A percentile compares a stretch with the other conserved stretches of the same genome.
Evolutionary conservation across 2,888 invertebrate genomes (phyloP).

Genomic region (Clostera curtula): DNA sequence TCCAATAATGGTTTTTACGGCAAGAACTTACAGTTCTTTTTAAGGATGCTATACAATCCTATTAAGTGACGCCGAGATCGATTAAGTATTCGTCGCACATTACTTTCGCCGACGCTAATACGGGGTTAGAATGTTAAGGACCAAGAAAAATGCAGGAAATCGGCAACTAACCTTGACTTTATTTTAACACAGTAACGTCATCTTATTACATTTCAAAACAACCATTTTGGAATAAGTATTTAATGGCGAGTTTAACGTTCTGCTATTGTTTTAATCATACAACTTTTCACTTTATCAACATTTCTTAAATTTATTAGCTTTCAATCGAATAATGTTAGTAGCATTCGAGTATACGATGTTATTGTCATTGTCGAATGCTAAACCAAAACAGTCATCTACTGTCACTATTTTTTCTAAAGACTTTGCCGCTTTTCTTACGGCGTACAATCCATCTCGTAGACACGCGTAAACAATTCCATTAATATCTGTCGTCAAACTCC

Average conservation of each 20-base stretch:
- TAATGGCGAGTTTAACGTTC: too few relatives aligned
- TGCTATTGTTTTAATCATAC: not conserved
- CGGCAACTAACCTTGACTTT: constrained; percentile 1
- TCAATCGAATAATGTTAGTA: constrained; percentile 29
- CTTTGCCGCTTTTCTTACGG: constrained; percentile 26
- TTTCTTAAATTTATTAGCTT: constrained; percentile 23
- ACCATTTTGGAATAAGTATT: too few relatives aligned
- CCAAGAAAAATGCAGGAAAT: not conserved
- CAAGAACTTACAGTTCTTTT: too few relatives aligned
- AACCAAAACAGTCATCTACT: constrained; percentile 44
- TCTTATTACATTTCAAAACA: not conserved
- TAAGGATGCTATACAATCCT: too few relatives aligned
- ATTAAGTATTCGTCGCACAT: too few relatives aligned
- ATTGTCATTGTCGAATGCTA: constrained; percentile 51
- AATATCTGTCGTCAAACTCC: constrained; percentile 40
- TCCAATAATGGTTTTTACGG: too few relatives aligned
- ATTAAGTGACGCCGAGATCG: too few relatives aligned
- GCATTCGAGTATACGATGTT: constrained; percentile 49
- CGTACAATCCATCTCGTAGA: constrained; percentile 42
- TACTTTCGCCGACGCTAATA: constrained; percentile 1
- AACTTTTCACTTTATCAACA: constrained; percentile 17
- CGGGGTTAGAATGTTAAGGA: not conserved
- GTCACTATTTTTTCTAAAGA: constrained; percentile 31
- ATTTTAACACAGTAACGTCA: not conserved
- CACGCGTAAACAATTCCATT: constrained; percentile 42